Base-by-base conservation (phyloP, 2,888 invertebrate species). In the Fabriciana adippe region DNA sequence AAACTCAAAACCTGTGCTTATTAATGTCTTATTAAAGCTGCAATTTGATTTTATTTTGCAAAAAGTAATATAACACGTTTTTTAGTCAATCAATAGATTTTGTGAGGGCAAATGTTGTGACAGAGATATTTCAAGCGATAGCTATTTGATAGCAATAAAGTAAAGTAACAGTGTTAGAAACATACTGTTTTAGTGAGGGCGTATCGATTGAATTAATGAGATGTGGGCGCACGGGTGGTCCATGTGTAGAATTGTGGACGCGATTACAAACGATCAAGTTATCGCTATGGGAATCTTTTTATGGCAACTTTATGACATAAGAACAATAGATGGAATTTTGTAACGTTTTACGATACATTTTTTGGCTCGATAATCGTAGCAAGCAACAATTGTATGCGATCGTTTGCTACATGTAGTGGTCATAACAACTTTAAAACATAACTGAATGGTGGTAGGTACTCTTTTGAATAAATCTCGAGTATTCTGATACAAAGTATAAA, bases 171-270 rank as follows among this genome's bases (percentile, higher is more conserved):
- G 83, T 79, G 81, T 85, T 82, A 78, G 83, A 79, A 82, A 83
- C 86, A 83, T 88, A 85, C 90, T 87, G 88, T 86, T 88, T 86
- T 80, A 84, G 84, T 85, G 84, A 87, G 83, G 87, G 84, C 85
- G 86, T 88, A 89, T 89, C 88, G 85, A 87, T 87, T 86, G 92
- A 91, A 90, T 92, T 92, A 92, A 92, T 92, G 87, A 85, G 88
- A 92, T 92, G 88, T 83, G 86, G 86, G 86, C 85, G 79, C 87
- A 85, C 87, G 91, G 90, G 91, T 88, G 92, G 92, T 89, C 91
- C 82, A 83, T 81, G 84, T 83, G 81, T 78, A 72, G 84, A 84
- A 84, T 83, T 78, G 83, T 80, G 78, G 77, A 82, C 82, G 77
- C 76, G 83, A 79, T 83, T 86, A 80, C 81, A 85, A 88, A 89